These are phyloP conservation scores for Heliconius melpomene DNA, from an alignment of 1,140 invertebrate species.

Conservation along the genomic window DNA sequence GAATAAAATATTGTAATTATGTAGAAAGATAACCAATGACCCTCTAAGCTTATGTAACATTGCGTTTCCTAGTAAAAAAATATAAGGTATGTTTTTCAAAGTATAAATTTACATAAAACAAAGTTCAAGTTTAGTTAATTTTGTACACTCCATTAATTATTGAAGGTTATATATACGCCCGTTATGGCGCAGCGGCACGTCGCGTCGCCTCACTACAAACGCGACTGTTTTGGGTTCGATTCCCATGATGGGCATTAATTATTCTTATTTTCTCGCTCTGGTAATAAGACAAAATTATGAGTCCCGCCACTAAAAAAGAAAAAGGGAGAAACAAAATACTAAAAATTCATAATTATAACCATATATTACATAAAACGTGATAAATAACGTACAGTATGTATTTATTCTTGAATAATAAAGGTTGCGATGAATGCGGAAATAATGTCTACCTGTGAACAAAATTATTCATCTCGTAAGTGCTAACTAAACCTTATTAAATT, in stretches of 20 bases:
- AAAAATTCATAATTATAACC: not conserved
- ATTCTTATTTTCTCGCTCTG: not conserved
- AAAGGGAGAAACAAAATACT: not conserved
- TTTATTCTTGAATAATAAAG: not conserved
- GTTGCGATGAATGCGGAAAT: accelerated
- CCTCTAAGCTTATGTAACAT: not conserved
- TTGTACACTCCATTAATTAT: not conserved
- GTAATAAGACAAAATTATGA: not conserved
- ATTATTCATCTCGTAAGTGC: too few species aligned
- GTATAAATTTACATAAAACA: not conserved
- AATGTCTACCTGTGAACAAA: too few species aligned
- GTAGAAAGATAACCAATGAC: not conserved
- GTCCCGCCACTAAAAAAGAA: not conserved
- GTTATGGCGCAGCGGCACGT: too few species aligned
- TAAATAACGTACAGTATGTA: not conserved
- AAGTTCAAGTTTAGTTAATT: not conserved
- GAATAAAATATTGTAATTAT: not conserved
- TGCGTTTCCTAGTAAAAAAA: not conserved
- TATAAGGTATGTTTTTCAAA: not conserved
- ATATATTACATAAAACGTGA: not conserved
- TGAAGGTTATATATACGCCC: too few species aligned
- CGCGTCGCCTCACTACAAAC: too few species aligned
- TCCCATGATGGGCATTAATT: too few species aligned
- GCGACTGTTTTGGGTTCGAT: too few species aligned
- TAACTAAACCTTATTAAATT: too few species aligned